Conservation (phyloP, 1,140 invertebrate species). For the Hormaphis cornu region DNA sequence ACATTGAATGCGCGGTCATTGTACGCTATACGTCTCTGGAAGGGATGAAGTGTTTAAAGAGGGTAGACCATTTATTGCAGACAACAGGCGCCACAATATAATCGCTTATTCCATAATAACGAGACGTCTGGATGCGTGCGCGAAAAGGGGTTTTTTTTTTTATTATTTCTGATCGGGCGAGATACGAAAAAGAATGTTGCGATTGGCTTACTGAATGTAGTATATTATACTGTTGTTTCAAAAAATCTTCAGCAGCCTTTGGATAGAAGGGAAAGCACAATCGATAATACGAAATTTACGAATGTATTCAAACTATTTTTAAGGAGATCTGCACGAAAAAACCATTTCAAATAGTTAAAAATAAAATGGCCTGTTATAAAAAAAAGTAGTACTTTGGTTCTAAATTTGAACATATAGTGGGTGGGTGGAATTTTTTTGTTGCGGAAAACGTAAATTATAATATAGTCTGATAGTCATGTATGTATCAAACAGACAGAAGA, state of each 20-base stretch:
- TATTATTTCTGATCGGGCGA: background rate
- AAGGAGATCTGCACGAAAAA: too few relatives aligned
- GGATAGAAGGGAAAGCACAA: background rate
- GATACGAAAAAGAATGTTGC: background rate
- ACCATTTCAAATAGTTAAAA: too few relatives aligned
- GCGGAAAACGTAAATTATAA: too few relatives aligned
- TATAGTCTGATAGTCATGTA: too few relatives aligned
- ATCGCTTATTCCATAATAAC: slow-evolving; percentile 21
- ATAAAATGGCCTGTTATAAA: too few relatives aligned
- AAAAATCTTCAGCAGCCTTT: background rate
- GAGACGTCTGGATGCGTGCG: background rate
- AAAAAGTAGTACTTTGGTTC: too few relatives aligned
- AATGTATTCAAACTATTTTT: too few relatives aligned
- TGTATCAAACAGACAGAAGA: too few relatives aligned
- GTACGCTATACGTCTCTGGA: background rate
- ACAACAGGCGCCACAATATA: slow-evolving; percentile 22
- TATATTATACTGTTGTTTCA: background rate
- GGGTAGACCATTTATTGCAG: background rate
- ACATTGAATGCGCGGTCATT: background rate
- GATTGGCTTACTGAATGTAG: background rate
- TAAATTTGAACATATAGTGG: too few relatives aligned
- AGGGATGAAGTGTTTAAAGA: background rate
- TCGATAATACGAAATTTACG: background rate
- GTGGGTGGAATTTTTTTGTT: too few relatives aligned
- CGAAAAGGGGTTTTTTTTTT: background rate